Percentiles rank a stretch among this genome's conserved stretches.
phyloP scores from a whole-genome alignment of 2,113 vertebrate genomes.

The Daboia siamensis region DNA sequence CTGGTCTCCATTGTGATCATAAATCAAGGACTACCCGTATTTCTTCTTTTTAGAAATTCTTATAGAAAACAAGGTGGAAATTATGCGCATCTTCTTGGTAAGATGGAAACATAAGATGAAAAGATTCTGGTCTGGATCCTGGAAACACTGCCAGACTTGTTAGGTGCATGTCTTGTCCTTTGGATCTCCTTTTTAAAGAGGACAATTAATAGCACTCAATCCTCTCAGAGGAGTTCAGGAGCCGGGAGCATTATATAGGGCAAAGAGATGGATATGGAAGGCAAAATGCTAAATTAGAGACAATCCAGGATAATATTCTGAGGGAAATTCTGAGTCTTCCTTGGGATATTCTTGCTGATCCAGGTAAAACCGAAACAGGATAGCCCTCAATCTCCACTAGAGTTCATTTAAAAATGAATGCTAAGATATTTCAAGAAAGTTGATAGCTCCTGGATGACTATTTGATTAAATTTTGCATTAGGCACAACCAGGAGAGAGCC shows the following conservation, averaged over 20 bases:
- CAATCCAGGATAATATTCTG: neutral
- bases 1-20: neutral
- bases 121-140: neutral
- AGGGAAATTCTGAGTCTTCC: neutral
- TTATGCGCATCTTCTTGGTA: neutral
- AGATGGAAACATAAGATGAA: neutral
- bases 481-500: neutral
- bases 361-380: neutral
- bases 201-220: neutral
- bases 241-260: neutral
- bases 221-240: neutral
- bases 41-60: neutral
- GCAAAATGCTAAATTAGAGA: neutral
- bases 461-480: neutral
- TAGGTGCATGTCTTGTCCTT: neutral
- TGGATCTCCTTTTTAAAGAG: neutral
- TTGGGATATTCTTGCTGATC: neutral
- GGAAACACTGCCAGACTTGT: neutral
- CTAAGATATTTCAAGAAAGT: neutral
- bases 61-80: neutral
- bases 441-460: neutral
- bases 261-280: neutral
- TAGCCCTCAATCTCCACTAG: neutral
- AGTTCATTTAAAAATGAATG: neutral
- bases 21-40: neutral